phyloP scores from a whole-genome alignment of 2,888 invertebrate genomes.

The Ernsta delagoae region DNA sequence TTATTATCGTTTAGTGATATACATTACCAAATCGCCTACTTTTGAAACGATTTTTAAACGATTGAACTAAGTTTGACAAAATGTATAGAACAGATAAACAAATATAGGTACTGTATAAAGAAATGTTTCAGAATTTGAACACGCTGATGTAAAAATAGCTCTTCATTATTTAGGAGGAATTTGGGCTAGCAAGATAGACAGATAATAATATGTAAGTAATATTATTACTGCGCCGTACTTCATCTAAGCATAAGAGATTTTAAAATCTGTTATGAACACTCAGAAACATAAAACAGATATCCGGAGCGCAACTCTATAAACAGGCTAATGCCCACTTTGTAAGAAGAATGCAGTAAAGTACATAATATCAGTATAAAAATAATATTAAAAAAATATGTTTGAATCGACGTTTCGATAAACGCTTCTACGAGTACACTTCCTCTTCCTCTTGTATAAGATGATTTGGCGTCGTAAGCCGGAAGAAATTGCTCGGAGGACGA shows the following conservation, averaged over 20 bases:
- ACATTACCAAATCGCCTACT: background rate
- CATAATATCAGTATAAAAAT: too few species aligned
- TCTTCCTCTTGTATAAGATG: too few species aligned
- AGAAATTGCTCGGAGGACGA: background rate
- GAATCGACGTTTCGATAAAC: too few species aligned
- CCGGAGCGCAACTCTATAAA: background rate
- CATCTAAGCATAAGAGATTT: background rate
- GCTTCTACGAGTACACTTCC: too few species aligned
- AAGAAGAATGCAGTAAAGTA: background rate
- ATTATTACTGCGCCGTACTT: background rate
- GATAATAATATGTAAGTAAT: background rate
- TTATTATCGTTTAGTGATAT: background rate
- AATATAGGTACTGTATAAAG: too few species aligned
- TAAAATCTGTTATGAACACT: constrained; percentile 1
- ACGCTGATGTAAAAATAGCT: background rate
- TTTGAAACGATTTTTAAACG: background rate
- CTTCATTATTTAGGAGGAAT: background rate
- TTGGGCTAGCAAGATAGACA: background rate
- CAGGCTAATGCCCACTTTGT: background rate
- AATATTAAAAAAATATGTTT: too few species aligned
- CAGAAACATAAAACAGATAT: constrained; percentile 3
- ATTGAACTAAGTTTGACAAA: too few species aligned
- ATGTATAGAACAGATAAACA: too few species aligned
- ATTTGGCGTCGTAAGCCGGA: constrained; percentile 1
- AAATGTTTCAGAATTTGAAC: background rate